Conservation (phyloP, 2,113 vertebrate genomes). For the Turnix velox region DNA sequence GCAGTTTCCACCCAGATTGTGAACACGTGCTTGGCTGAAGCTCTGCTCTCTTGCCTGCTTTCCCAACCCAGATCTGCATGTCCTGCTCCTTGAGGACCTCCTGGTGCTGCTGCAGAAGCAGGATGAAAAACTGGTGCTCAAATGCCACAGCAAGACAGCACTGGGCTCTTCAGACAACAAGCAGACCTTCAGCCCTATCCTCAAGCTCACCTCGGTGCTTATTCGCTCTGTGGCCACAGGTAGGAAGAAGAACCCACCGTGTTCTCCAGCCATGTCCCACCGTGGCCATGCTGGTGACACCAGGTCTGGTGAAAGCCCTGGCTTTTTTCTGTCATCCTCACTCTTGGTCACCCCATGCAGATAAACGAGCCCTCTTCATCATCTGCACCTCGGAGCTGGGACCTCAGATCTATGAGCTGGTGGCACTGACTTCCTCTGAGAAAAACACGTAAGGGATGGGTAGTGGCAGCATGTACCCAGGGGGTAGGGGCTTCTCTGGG, state of each 20-base stretch:
- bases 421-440: slow-evolving; percentile 81
- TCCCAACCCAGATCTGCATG: slow-evolving; percentile 81
- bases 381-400: slow-evolving; percentile 90
- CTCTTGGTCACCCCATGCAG: slow-evolving; percentile 44
- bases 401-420: slow-evolving; percentile 92
- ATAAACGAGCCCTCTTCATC: slow-evolving; percentile 90
- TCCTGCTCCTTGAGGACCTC: slow-evolving; percentile 88
- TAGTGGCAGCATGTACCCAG: rapidly evolving
- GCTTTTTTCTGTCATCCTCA: rapidly evolving
- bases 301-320: rapidly evolving
- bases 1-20: background rate
- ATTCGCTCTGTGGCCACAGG: slow-evolving; percentile 89
- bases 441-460: slow-evolving; percentile 81
- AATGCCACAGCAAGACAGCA: slow-evolving; percentile 73
- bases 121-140: slow-evolving; percentile 86
- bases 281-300: background rate
- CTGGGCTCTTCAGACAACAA: slow-evolving; percentile 79
- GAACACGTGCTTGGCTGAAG: background rate
- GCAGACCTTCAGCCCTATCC: slow-evolving; percentile 85
- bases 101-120: slow-evolving; percentile 87
- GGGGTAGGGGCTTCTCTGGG: background rate
- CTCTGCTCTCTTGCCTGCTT: rapidly evolving
- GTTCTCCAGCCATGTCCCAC: rapidly evolving
- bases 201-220: slow-evolving; percentile 85
- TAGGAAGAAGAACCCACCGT: background rate